Percentiles rank a stretch among this genome's conserved stretches.
phyloP scores from a whole-genome alignment of 2,888 invertebrate species.

The Andrena dorsata region DNA sequence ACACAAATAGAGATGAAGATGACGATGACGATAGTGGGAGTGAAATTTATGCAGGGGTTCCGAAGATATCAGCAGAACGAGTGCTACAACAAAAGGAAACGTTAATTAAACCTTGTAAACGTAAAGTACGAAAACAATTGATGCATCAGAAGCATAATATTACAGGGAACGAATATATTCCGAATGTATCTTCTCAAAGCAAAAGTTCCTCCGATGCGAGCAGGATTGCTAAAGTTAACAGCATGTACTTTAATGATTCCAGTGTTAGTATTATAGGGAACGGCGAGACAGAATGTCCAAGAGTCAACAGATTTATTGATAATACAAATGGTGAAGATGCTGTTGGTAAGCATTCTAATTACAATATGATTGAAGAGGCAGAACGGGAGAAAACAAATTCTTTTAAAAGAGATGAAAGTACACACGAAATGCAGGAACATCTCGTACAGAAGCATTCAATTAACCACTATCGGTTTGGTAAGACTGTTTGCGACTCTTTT shows the following conservation, averaged over 20 bases:
- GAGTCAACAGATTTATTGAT: not conserved
- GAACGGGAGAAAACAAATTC: not conserved
- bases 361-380: not conserved
- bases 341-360: not conserved
- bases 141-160: not conserved
- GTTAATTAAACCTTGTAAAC: constrained; percentile 24
- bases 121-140: constrained; percentile 27
- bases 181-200: not conserved
- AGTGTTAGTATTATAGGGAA: constrained; percentile 70
- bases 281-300: constrained; percentile 48
- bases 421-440: constrained; percentile 7
- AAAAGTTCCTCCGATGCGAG: not conserved
- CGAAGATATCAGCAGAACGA: constrained; percentile 60
- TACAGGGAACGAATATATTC: not conserved
- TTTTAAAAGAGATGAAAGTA: not conserved
- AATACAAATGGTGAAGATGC: not conserved
- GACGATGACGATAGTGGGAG: constrained; percentile 55
- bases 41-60: constrained; percentile 73
- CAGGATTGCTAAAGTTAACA: not conserved
- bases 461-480: too few species aligned
- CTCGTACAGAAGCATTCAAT: not conserved
- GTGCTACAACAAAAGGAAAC: constrained; percentile 41
- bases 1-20: not conserved
- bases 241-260: constrained; percentile 60
- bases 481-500: not conserved